A percentile compares a stretch with the other conserved stretches of the same genome.
phyloP scores from a whole-genome alignment of 2,888 invertebrate species.

The Watsonalla binaria region DNA sequence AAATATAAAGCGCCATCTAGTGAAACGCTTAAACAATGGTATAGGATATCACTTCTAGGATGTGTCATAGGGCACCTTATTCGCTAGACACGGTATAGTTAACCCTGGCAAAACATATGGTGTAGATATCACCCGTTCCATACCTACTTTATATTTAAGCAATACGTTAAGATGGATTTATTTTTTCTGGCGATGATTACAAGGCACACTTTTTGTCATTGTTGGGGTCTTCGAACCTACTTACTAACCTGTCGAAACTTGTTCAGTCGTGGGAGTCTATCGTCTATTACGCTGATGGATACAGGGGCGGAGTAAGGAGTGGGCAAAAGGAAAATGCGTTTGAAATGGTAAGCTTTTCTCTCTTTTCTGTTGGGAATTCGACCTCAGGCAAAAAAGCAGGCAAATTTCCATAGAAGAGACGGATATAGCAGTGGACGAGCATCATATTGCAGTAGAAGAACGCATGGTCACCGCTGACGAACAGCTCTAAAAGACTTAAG shows the following conservation, averaged over 20 bases:
- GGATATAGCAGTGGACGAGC: too few relatives aligned
- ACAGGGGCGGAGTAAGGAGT: slow-evolving; percentile 11
- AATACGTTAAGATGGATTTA: slow-evolving; percentile 20
- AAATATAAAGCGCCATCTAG: too few relatives aligned
- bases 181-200: slow-evolving; percentile 24
- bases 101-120: not conserved
- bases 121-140: not conserved
- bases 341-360: too few relatives aligned
- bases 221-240: slow-evolving; percentile 31
- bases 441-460: too few relatives aligned
- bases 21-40: too few relatives aligned
- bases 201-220: slow-evolving; percentile 30
- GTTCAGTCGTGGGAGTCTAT: slow-evolving; percentile 33
- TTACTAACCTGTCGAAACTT: slow-evolving; percentile 26
- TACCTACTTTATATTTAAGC: not conserved
- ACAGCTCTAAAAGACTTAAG: too few relatives aligned
- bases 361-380: too few relatives aligned
- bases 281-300: slow-evolving; percentile 9
- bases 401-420: too few relatives aligned
- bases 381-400: too few relatives aligned
- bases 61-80: too few relatives aligned
- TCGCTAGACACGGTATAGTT: not conserved
- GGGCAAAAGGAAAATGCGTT: not conserved
- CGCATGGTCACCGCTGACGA: too few relatives aligned
- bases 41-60: too few relatives aligned